A percentile compares a stretch with the other conserved stretches of the same genome.
Evolutionary conservation across 2,888 invertebrate genomes (phyloP).

Genomic region (Drosophila atroscutellata): DNA sequence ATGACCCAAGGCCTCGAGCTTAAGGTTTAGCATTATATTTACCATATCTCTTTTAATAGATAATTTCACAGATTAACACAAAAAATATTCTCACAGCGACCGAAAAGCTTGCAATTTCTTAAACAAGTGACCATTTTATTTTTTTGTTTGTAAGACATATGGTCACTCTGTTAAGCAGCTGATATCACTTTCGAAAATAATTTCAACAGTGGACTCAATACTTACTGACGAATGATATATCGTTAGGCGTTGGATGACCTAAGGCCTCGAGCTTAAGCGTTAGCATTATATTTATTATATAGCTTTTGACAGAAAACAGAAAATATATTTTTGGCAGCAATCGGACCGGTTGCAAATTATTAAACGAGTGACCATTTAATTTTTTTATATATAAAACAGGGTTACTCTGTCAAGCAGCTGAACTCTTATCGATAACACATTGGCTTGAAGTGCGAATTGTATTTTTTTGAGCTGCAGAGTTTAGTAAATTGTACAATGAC

Average conservation of each 20-base stretch:
- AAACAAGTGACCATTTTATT: conserved; percentile 10
- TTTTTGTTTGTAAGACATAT: not conserved
- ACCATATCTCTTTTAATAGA: conserved; percentile 30
- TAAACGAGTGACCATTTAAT: conserved; percentile 6
- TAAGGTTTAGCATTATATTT: conserved; percentile 89
- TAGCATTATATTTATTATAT: conserved; percentile 87
- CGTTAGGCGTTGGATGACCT: conserved; percentile 90
- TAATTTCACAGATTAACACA: conserved; percentile 9
- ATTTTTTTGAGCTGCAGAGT: conserved; percentile 4
- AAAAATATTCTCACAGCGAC: not conserved
- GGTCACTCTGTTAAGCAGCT: conserved; percentile 18
- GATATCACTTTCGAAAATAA: not conserved
- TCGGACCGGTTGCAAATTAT: not conserved
- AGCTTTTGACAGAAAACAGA: conserved; percentile 27
- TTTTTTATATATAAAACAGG: not conserved
- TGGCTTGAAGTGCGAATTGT: not conserved
- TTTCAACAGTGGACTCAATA: conserved; percentile 16
- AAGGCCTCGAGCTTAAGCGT: conserved; percentile 91
- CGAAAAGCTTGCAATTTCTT: not conserved
- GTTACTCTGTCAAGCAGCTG: conserved; percentile 31
- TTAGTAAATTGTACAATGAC: conserved; percentile 32
- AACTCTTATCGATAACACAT: conserved; percentile 14
- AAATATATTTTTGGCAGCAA: not conserved
- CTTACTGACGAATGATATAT: conserved; percentile 90
- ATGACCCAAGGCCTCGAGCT: conserved; percentile 92